Conservation (phyloP, 2,888 invertebrate species). For the Creontiades dilutus region DNA sequence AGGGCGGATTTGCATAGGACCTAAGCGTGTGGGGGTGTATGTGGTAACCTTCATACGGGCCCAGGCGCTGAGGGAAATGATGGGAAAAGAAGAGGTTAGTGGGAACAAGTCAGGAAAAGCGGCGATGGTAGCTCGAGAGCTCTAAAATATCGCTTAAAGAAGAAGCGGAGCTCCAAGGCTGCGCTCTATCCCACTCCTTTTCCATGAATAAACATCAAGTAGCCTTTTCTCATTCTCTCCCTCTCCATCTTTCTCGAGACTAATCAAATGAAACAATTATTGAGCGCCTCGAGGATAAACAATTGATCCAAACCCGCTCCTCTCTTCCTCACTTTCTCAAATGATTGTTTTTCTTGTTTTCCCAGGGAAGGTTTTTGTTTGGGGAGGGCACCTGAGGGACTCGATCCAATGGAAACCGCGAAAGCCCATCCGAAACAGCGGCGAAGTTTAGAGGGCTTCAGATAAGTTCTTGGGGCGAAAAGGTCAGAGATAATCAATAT, state of each 20-base stretch:
- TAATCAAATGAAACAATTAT: slow-evolving; percentile 62
- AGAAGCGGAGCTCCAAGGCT: slow-evolving; percentile 26
- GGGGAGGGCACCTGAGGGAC: slow-evolving; percentile 22
- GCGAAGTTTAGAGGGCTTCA: background rate
- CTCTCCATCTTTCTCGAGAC: slow-evolving; percentile 11
- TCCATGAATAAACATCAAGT: slow-evolving; percentile 58
- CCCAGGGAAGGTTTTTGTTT: background rate
- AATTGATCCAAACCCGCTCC: slow-evolving; percentile 45
- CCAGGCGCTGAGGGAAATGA: slow-evolving; percentile 39
- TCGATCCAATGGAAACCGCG: background rate
- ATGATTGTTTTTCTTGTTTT: slow-evolving; percentile 43
- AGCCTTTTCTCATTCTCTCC: background rate
- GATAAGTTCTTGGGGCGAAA: slow-evolving; percentile 8
- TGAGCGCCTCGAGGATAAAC: slow-evolving; percentile 47
- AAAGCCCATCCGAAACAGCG: slow-evolving; percentile 1
- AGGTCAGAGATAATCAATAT: slow-evolving; percentile 42
- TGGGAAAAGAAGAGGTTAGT: slow-evolving; percentile 40
- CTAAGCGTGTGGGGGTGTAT: background rate
- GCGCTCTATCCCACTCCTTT: slow-evolving; percentile 1
- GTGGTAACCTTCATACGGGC: background rate
- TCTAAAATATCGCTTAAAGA: slow-evolving; percentile 53
- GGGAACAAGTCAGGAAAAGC: slow-evolving; percentile 25
- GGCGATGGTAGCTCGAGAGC: slow-evolving; percentile 27
- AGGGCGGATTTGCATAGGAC: background rate
- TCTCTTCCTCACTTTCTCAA: slow-evolving; percentile 21